A percentile compares a stretch with the other conserved stretches of the same genome.
phyloP scores from a whole-genome alignment of 2,797 vertebrate species.

The Cossypha dichroa region DNA sequence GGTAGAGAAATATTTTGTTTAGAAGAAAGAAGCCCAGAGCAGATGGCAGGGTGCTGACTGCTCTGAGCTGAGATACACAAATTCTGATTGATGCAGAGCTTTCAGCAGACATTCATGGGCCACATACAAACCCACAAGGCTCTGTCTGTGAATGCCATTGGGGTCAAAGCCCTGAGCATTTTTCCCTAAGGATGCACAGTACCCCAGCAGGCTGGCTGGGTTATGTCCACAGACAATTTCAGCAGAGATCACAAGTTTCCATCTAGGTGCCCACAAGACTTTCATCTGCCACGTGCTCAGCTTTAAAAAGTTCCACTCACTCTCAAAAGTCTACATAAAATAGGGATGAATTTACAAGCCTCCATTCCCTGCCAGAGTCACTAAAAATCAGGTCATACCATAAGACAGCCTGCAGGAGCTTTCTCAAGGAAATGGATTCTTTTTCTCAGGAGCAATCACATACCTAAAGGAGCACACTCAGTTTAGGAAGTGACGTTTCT shows the following conservation, averaged over 20 bases:
- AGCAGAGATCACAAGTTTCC: not conserved
- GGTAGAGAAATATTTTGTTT: slow-evolving; percentile 26
- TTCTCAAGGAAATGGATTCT: not conserved
- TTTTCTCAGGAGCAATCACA: not conserved
- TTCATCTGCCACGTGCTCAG: not conserved
- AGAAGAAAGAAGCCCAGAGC: not conserved
- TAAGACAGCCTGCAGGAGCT: not conserved
- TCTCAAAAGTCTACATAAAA: not conserved
- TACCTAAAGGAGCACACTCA: not conserved
- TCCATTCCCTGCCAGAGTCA: not conserved
- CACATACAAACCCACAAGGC: not conserved
- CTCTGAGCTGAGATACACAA: not conserved
- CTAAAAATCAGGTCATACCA: not conserved
- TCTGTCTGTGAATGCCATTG: not conserved
- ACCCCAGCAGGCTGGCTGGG: no score
- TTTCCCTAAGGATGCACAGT: not conserved
- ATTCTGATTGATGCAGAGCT: not conserved
- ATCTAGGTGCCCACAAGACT: not conserved
- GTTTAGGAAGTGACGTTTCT: not conserved
- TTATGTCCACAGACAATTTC: not conserved
- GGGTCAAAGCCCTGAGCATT: not conserved
- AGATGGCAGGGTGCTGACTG: not conserved
- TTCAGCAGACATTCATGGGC: accelerated
- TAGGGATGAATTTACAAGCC: not conserved
- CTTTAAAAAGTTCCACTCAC: not conserved